Conservation (phyloP, 2,113 vertebrate genomes). For the Upupa epops region DNA sequence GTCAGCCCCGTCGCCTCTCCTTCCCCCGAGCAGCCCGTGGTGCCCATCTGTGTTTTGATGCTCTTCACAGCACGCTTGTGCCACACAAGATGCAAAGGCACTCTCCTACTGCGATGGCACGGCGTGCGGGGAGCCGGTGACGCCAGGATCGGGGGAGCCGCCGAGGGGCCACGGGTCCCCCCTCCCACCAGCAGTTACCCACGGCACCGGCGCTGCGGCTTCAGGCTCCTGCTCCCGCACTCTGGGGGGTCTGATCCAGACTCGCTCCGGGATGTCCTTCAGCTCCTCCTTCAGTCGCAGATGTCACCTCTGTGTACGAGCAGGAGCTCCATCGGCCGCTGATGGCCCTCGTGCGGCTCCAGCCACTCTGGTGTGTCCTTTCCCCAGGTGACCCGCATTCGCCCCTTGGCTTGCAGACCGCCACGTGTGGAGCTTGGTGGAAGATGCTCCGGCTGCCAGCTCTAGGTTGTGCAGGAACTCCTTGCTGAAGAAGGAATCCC, state of each 20-base stretch:
- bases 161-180: too few species aligned
- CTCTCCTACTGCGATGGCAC: slow-evolving; percentile 75
- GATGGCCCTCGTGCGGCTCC: background rate
- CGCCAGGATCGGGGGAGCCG: too few species aligned
- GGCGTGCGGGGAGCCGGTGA: too few species aligned
- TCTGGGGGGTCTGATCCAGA: background rate
- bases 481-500: too few species aligned
- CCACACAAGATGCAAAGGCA: slow-evolving; percentile 78
- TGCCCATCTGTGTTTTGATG: slow-evolving; percentile 81
- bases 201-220: too few species aligned
- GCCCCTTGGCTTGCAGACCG: background rate
- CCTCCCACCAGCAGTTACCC: too few species aligned
- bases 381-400: background rate
- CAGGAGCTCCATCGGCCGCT: background rate
- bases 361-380: background rate
- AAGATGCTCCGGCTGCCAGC: too few species aligned
- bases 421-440: too few species aligned
- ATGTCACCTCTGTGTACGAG: background rate
- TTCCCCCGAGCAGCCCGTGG: slow-evolving; percentile 54
- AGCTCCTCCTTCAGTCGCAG: background rate
- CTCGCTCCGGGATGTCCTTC: background rate
- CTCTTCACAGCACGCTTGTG: slow-evolving; percentile 77
- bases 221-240: background rate
- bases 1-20: slow-evolving; percentile 72
- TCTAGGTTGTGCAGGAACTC: too few species aligned